phyloP scores from a whole-genome alignment of 2,888 invertebrate genomes.

The Dinocampus coccinellae region DNA sequence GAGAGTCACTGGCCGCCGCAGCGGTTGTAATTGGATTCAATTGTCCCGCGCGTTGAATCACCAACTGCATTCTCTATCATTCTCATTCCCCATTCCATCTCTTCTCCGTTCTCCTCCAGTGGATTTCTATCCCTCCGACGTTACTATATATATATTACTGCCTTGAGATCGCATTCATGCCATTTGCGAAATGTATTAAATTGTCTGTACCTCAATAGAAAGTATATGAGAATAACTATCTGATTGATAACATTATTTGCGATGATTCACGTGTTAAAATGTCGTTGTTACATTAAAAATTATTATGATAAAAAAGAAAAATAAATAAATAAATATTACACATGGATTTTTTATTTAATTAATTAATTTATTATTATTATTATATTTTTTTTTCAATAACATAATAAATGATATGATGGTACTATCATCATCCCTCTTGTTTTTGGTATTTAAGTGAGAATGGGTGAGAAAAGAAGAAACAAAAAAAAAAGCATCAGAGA shows the following conservation, averaged over 20 bases:
- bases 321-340: too few relatives aligned
- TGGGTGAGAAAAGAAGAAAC: too few relatives aligned
- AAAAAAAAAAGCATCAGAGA: too few relatives aligned
- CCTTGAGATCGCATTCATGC: slow-evolving; percentile 53
- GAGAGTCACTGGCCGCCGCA: slow-evolving; percentile 56
- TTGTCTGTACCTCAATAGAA: not conserved
- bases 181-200: slow-evolving; percentile 23
- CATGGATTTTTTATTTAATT: too few relatives aligned
- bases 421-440: too few relatives aligned
- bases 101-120: slow-evolving; percentile 8
- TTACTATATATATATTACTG: slow-evolving; percentile 27
- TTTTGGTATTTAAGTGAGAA: too few relatives aligned
- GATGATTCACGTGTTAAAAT: slow-evolving; percentile 4
- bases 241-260: not conserved
- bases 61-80: slow-evolving; percentile 62
- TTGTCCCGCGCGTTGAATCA: slow-evolving; percentile 70
- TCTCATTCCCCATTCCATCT: not conserved
- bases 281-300: not conserved
- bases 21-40: slow-evolving; percentile 69
- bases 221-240: slow-evolving; percentile 15
- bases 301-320: not conserved
- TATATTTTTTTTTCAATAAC: too few relatives aligned
- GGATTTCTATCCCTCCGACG: slow-evolving; percentile 46
- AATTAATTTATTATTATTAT: too few relatives aligned
- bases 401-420: too few relatives aligned